These are phyloP conservation scores for Pachyseris speciosa DNA, from an alignment of 64 coral and sea anemone genomes.

Conservation along the genomic window DNA sequence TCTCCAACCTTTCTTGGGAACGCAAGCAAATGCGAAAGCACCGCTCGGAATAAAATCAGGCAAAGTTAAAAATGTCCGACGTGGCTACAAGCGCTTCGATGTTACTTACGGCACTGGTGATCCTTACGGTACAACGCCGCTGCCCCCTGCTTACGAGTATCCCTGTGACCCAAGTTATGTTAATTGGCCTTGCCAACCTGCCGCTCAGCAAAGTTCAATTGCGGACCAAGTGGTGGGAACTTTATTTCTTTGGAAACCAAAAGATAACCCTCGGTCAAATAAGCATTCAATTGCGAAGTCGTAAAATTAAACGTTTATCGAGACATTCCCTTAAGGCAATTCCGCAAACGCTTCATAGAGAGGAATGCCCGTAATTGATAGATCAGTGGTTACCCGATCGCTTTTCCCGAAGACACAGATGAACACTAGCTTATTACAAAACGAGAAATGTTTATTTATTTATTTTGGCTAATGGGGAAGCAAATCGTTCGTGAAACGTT, in stretches of 20 bases:
- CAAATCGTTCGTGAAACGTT: too few relatives aligned
- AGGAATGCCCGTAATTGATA: too few relatives aligned
- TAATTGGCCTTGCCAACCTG: constrained; percentile 4
- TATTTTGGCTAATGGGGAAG: too few relatives aligned
- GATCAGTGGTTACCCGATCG: too few relatives aligned
- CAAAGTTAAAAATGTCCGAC: neutral
- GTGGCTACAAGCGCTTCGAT: neutral
- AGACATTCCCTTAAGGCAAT: too few relatives aligned
- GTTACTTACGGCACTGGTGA: neutral
- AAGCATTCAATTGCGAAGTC: neutral
- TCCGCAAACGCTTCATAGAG: too few relatives aligned
- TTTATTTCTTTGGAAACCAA: constrained; percentile 12
- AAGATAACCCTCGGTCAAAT: neutral
- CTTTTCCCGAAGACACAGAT: too few relatives aligned
- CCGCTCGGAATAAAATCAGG: neutral
- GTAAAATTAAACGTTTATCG: neutral
- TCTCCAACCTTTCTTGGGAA: neutral
- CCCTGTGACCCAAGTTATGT: constrained; percentile 11
- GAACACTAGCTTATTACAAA: too few relatives aligned
- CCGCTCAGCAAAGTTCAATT: neutral
- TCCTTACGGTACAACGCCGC: neutral
- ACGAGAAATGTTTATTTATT: too few relatives aligned
- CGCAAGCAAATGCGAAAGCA: neutral
- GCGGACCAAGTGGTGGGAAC: neutral
- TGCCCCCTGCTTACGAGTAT: neutral